phyloP scores from a whole-genome alignment of 2,113 vertebrate genomes.

The Sylvia atricapilla region DNA sequence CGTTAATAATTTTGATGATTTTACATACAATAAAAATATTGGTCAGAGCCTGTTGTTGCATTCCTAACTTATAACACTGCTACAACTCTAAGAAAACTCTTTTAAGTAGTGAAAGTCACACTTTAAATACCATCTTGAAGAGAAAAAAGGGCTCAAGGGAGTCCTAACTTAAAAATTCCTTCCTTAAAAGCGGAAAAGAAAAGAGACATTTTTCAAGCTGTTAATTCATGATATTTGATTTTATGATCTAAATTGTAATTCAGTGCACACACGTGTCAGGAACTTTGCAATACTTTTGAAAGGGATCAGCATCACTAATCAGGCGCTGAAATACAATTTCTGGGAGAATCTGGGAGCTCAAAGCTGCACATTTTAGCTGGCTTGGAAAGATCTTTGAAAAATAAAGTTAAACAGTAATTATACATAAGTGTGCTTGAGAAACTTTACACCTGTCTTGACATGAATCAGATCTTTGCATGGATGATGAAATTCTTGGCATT shows the following conservation, averaged over 20 bases:
- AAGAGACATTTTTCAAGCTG: neutral
- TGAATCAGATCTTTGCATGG: conserved; percentile 40
- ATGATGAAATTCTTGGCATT: conserved; percentile 57
- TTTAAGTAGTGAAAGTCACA: neutral
- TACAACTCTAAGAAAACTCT: neutral
- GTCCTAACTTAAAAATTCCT: neutral
- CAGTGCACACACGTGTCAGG: neutral
- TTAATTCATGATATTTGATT: neutral
- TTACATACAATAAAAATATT: neutral
- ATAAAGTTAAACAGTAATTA: conserved; percentile 53
- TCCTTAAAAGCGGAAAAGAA: neutral
- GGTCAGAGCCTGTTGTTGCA: neutral
- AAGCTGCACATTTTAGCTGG: neutral
- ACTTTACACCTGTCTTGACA: conserved; percentile 60
- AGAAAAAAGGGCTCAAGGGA: neutral
- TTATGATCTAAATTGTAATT: conserved; percentile 16
- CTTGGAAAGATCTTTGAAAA: conserved; percentile 50
- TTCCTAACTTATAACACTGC: neutral
- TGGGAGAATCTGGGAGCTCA: neutral
- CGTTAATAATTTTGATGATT: neutral
- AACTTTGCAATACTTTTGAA: conserved; percentile 12
- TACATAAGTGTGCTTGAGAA: conserved; percentile 42
- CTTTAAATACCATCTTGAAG: neutral
- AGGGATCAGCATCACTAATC: conserved; percentile 31
- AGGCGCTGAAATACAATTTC: conserved; percentile 38